phyloP scores from a whole-genome alignment of 2,888 invertebrate genomes.

The Marronus borbonicus region DNA sequence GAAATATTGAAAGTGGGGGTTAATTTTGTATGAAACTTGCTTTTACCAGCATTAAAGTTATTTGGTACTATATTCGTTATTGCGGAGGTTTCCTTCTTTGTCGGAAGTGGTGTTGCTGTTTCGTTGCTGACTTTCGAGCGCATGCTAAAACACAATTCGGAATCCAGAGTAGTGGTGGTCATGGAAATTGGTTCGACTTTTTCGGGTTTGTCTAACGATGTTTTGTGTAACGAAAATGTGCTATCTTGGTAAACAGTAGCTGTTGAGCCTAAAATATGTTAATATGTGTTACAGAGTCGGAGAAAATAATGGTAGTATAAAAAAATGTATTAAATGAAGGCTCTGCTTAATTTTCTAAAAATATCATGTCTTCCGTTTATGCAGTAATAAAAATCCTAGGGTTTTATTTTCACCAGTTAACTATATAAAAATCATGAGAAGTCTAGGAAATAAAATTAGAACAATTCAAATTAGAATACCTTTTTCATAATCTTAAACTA shows the following conservation, averaged over 20 bases:
- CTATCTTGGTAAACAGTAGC: slow-evolving; percentile 65
- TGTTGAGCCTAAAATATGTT: slow-evolving; percentile 60
- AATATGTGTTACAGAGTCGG: too few species aligned
- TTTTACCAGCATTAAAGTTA: slow-evolving; percentile 72
- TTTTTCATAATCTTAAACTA: too few species aligned
- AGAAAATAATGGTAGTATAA: too few species aligned
- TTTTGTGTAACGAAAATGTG: slow-evolving; percentile 60
- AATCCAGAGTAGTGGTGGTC: background rate
- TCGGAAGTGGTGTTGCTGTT: slow-evolving; percentile 48
- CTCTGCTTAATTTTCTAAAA: too few species aligned
- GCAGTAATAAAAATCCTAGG: too few species aligned
- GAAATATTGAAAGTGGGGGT: background rate
- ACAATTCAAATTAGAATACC: too few species aligned
- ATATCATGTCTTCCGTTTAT: too few species aligned
- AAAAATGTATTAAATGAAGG: too few species aligned
- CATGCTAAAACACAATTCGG: slow-evolving; percentile 43
- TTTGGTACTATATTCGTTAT: slow-evolving; percentile 66
- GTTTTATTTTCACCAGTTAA: too few species aligned
- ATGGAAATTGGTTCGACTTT: slow-evolving; percentile 60
- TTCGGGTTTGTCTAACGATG: slow-evolving; percentile 43
- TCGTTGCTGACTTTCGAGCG: slow-evolving; percentile 40
- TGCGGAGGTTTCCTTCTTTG: slow-evolving; percentile 56
- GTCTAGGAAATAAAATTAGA: too few species aligned
- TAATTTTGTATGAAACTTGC: background rate
- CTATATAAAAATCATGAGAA: too few species aligned